Conservation (phyloP, 2,113 vertebrate genomes). For the rat (Rattus norvegicus) region DNA sequence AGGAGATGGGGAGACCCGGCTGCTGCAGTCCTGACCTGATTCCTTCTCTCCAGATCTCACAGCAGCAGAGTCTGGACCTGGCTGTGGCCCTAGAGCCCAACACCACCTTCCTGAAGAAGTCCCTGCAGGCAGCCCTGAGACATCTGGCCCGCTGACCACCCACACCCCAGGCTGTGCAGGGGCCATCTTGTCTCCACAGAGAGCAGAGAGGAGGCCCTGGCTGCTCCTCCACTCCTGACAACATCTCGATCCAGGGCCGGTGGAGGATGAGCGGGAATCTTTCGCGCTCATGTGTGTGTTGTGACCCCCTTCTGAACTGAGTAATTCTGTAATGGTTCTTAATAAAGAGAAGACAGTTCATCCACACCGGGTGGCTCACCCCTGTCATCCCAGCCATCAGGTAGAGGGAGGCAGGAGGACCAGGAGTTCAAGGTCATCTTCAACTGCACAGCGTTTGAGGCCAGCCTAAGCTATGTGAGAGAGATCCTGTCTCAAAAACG, state of each 20-base stretch:
- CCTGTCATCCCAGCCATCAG: neutral
- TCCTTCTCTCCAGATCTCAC: slow-evolving; percentile 86
- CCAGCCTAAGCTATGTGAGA: neutral
- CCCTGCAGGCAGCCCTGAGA: slow-evolving; percentile 91
- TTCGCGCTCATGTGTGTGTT: neutral
- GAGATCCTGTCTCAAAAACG: neutral
- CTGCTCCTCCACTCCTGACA: neutral
- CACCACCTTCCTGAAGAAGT: slow-evolving; percentile 91
- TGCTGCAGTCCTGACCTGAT: neutral
- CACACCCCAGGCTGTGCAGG: neutral
- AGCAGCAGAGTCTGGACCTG: slow-evolving; percentile 87
- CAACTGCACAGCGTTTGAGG: neutral
- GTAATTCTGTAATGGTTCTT: slow-evolving; percentile 1
- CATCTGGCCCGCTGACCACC: slow-evolving; percentile 72
- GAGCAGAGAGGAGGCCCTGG: neutral
- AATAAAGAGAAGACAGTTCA: slow-evolving; percentile 3
- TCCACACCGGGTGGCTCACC: neutral
- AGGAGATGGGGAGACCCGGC: neutral
- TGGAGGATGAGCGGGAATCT: neutral
- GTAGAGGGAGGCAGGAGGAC: neutral
- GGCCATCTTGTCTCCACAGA: neutral
- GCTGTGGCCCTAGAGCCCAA: slow-evolving; percentile 85
- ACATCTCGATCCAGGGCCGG: neutral
- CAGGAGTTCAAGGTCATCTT: neutral
- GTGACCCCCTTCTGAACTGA: neutral